Conservation (phyloP, 2,888 invertebrate genomes). For the Amblyteles armatorius region DNA sequence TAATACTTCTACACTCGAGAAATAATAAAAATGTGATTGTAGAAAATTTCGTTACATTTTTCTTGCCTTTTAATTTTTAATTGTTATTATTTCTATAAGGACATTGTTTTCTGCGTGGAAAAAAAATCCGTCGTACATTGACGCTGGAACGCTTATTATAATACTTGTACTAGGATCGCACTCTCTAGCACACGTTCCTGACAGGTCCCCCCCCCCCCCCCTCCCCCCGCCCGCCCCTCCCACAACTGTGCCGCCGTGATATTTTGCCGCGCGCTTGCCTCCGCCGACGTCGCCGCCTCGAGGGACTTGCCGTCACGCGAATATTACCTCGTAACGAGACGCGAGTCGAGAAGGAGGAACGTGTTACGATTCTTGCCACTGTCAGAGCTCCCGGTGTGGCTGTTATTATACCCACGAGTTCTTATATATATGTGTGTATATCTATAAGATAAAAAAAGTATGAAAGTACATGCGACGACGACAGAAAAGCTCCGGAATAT, state of each 20-base stretch:
- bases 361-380: conserved; percentile 25
- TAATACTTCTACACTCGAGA: no score
- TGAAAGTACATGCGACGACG: background rate
- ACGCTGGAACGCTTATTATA: conserved; percentile 54
- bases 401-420: conserved; percentile 4
- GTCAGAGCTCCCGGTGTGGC: conserved; percentile 10
- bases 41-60: no score
- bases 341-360: conserved; percentile 26
- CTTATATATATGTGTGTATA: background rate
- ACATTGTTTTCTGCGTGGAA: background rate
- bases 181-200: conserved; percentile 47
- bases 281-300: conserved; percentile 16
- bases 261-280: conserved; percentile 57
- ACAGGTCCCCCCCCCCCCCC: conserved; percentile 30
- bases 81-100: background rate
- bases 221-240: background rate
- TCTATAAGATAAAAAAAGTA: background rate
- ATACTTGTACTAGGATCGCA: conserved; percentile 47
- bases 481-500: background rate
- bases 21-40: no score
- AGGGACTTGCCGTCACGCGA: conserved; percentile 65
- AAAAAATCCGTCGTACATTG: background rate
- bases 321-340: conserved; percentile 53
- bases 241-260: conserved; percentile 20
- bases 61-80: background rate